phyloP scores from a whole-genome alignment of 2,113 vertebrate species.

The Eclectus roratus region DNA sequence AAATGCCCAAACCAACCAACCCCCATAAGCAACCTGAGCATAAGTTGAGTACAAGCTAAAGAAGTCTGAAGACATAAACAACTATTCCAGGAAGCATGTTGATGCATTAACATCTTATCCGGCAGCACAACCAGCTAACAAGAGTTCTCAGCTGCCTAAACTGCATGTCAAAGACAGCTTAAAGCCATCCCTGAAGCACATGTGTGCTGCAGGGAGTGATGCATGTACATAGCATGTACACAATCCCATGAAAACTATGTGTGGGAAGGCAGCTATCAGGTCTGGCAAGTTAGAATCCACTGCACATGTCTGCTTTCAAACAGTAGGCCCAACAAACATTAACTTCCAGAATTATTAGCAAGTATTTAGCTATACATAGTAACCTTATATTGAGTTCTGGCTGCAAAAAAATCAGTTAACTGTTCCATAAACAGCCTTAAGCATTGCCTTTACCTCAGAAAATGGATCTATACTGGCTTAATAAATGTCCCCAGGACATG shows the following conservation, averaged over 20 bases:
- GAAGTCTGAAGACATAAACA: background rate
- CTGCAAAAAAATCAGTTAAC: background rate
- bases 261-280: background rate
- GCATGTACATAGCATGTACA: background rate
- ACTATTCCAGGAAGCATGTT: rapidly evolving
- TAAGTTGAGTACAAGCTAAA: background rate
- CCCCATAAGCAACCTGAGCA: background rate
- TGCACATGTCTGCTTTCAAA: background rate
- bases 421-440: background rate
- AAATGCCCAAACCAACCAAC: background rate
- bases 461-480: background rate
- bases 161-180: background rate
- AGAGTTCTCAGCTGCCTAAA: background rate
- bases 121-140: background rate
- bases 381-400: background rate
- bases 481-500: background rate
- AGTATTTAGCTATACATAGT: background rate
- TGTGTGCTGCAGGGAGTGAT: background rate
- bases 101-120: background rate
- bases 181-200: background rate
- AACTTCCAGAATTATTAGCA: background rate
- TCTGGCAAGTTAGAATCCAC: background rate
- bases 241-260: background rate
- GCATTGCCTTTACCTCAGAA: background rate
- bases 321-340: background rate